A percentile compares a stretch with the other conserved stretches of the same genome.
These are phyloP conservation scores for Contarinia nasturtii DNA, from an alignment of 1,140 invertebrate genomes.

Conservation along the genomic window DNA sequence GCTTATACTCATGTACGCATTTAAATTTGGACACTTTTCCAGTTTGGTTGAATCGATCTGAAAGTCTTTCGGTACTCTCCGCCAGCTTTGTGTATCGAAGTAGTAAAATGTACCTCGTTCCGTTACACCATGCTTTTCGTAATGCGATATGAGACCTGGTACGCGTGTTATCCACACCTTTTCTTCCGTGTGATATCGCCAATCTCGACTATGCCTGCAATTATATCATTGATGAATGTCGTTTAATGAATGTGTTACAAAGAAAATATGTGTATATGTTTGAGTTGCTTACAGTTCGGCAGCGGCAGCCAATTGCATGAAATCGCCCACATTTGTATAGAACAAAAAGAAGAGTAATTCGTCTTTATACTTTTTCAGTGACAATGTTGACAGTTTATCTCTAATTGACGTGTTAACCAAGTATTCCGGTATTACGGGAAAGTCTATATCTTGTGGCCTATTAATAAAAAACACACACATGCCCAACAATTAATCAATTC, in stretches of 20 bases:
- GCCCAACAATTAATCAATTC: background rate
- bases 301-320: slow-evolving; percentile 89
- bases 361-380: slow-evolving; percentile 93
- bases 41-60: slow-evolving; percentile 94
- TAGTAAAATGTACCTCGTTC: slow-evolving; percentile 97
- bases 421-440: slow-evolving; percentile 96
- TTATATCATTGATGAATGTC: background rate
- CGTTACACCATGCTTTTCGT: slow-evolving; percentile 78
- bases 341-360: slow-evolving; percentile 98
- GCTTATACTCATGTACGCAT: slow-evolving; percentile 23
- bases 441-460: slow-evolving; percentile 96
- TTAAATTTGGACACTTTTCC: slow-evolving; percentile 37
- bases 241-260: too few relatives aligned
- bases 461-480: slow-evolving; percentile 7
- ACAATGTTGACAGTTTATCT: slow-evolving; percentile 86
- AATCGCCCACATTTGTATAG: slow-evolving; percentile 96
- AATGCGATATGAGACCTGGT: slow-evolving; percentile 68
- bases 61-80: slow-evolving; percentile 91
- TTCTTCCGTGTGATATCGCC: slow-evolving; percentile 98
- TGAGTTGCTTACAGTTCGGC: slow-evolving; percentile 76
- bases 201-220: slow-evolving; percentile 82
- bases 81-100: slow-evolving; percentile 94
- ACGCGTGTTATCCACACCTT: slow-evolving; percentile 98
- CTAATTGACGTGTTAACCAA: slow-evolving; percentile 82
- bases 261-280: slow-evolving; percentile 5